Conservation (phyloP, 2,888 invertebrate genomes). For the Orchestes rusci region DNA sequence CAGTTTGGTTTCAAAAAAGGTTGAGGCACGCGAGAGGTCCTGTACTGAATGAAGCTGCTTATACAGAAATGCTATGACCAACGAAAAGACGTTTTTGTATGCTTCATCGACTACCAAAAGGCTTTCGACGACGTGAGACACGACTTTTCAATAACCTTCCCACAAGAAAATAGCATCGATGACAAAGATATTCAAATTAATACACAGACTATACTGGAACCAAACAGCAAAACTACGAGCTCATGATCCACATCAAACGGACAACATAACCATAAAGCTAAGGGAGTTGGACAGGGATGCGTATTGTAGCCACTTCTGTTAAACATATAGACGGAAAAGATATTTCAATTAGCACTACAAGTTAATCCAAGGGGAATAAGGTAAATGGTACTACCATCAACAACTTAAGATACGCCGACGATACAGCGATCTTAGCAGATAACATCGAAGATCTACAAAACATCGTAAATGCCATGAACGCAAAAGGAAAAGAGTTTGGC, state of each 20-base stretch:
- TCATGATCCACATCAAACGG: constrained; percentile 1
- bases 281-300: constrained; percentile 1
- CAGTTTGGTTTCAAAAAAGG: constrained; percentile 10
- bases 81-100: no score
- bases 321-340: not conserved
- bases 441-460: constrained; percentile 1
- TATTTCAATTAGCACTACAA: constrained; percentile 4
- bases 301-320: constrained; percentile 4
- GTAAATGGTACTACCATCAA: not conserved
- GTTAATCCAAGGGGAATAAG: constrained; percentile 1
- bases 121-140: constrained; percentile 3
- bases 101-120: not conserved
- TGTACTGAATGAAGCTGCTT: no score
- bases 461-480: constrained; percentile 4
- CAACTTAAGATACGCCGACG: constrained; percentile 1
- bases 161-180: not conserved
- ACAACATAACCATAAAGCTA: constrained; percentile 1
- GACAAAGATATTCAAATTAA: constrained; percentile 5
- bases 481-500: constrained; percentile 5
- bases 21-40: constrained; percentile 7
- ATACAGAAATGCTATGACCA: no score
- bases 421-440: constrained; percentile 1
- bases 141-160: constrained; percentile 1
- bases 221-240: constrained; percentile 3
- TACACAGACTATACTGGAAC: constrained; percentile 3